Percentiles rank a stretch among this genome's conserved stretches.
phyloP scores from a whole-genome alignment of 2,888 invertebrate species.

The Drosophila silvestris region DNA sequence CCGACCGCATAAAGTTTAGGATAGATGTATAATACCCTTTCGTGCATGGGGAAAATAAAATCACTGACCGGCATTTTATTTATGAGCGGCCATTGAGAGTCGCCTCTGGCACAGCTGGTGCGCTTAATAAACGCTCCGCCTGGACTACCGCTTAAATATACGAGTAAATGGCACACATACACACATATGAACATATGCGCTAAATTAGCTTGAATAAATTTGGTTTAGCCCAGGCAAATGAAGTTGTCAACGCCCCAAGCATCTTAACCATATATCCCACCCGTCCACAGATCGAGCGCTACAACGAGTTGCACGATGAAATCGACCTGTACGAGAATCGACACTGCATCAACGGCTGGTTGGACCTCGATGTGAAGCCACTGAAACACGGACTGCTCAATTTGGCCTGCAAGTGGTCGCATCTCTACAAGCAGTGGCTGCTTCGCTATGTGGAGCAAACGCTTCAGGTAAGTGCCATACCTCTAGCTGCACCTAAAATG shows the following conservation, averaged over 20 bases:
- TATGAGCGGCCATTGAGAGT: constrained; percentile 76
- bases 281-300: constrained; percentile 81
- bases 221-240: constrained; percentile 49
- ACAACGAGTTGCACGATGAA: constrained; percentile 81
- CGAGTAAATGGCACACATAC: constrained; percentile 30
- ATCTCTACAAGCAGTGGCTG: constrained; percentile 94
- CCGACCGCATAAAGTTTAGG: background rate
- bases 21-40: constrained; percentile 14
- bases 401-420: constrained; percentile 95
- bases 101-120: constrained; percentile 74
- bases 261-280: constrained; percentile 19
- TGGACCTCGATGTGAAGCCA: constrained; percentile 91
- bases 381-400: constrained; percentile 94
- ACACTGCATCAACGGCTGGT: constrained; percentile 91
- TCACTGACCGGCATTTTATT: constrained; percentile 75
- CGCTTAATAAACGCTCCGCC: constrained; percentile 65
- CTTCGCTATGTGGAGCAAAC: constrained; percentile 92
- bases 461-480: constrained; percentile 83
- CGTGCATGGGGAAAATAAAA: constrained; percentile 58
- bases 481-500: background rate
- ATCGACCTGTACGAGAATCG: constrained; percentile 85
- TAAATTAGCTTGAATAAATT: constrained; percentile 77
- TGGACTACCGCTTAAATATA: constrained; percentile 30
- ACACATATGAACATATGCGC: constrained; percentile 46
- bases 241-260: constrained; percentile 62